phyloP scores from a whole-genome alignment of 2,113 vertebrate genomes.

The Chiloscyllium plagiosum region DNA sequence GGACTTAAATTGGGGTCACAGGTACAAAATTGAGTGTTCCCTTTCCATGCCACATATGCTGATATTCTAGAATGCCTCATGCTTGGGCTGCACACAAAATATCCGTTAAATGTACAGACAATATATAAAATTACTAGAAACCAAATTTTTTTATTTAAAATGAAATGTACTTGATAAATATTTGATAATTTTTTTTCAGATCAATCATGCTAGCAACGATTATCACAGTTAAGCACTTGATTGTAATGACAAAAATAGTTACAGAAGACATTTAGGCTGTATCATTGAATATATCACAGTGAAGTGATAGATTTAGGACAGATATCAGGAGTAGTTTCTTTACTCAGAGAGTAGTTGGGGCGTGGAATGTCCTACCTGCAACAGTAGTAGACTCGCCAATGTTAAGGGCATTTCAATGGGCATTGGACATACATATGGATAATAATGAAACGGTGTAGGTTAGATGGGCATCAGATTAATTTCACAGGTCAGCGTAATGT shows the following conservation, averaged over 20 bases:
- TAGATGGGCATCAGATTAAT: too few relatives aligned
- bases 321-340: too few relatives aligned
- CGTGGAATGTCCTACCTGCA: too few relatives aligned
- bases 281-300: not conserved
- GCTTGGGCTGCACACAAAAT: not conserved
- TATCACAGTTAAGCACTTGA: not conserved
- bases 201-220: not conserved
- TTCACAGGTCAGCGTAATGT: too few relatives aligned
- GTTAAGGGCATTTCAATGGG: too few relatives aligned
- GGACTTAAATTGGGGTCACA: slow-evolving; percentile 19
- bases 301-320: too few relatives aligned
- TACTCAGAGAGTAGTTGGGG: too few relatives aligned
- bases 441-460: too few relatives aligned
- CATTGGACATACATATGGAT: too few relatives aligned
- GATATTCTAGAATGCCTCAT: not conserved
- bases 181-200: not conserved
- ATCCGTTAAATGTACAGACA: not conserved
- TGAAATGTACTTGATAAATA: not conserved
- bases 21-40: not conserved
- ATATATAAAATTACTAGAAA: not conserved
- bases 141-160: not conserved
- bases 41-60: not conserved
- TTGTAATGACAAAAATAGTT: not conserved
- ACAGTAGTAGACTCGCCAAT: too few relatives aligned
- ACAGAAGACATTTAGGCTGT: not conserved